Conservation (phyloP, 2,888 invertebrate genomes). For the Apodemia duryi region DNA sequence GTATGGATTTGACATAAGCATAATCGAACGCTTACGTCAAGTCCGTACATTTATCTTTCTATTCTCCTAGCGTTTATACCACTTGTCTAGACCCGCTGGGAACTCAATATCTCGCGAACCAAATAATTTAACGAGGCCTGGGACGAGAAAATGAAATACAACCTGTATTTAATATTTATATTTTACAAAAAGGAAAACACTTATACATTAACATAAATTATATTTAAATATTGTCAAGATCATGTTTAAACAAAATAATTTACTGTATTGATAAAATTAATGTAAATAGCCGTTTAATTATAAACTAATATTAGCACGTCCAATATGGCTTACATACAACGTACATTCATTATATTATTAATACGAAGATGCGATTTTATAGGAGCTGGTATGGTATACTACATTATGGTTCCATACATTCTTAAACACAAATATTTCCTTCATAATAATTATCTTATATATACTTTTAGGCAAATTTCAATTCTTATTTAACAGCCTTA, state of each 20-base stretch:
- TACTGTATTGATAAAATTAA: constrained; percentile 7
- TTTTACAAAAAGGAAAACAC: constrained; percentile 6
- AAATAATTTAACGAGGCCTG: not conserved
- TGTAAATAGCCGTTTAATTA: constrained; percentile 13
- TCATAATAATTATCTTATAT: too few species aligned
- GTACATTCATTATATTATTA: not conserved
- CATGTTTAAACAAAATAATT: not conserved
- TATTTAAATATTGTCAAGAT: constrained; percentile 6
- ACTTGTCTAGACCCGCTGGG: too few species aligned
- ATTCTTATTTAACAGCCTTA: too few species aligned
- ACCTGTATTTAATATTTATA: not conserved
- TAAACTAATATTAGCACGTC: constrained; percentile 10
- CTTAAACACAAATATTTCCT: too few species aligned
- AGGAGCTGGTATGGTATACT: not conserved
- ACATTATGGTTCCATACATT: not conserved
- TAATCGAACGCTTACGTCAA: too few species aligned
- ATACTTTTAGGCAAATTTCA: too few species aligned
- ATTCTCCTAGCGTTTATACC: too few species aligned
- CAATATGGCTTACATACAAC: not conserved
- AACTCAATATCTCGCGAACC: too few species aligned
- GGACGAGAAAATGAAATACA: not conserved
- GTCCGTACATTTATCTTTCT: too few species aligned
- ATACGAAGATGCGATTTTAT: not conserved
- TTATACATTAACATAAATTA: constrained; percentile 1
- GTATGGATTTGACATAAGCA: too few species aligned